Evolutionary conservation across 2,113 vertebrate species (phyloP).

Genomic region (Furnarius figulus): DNA sequence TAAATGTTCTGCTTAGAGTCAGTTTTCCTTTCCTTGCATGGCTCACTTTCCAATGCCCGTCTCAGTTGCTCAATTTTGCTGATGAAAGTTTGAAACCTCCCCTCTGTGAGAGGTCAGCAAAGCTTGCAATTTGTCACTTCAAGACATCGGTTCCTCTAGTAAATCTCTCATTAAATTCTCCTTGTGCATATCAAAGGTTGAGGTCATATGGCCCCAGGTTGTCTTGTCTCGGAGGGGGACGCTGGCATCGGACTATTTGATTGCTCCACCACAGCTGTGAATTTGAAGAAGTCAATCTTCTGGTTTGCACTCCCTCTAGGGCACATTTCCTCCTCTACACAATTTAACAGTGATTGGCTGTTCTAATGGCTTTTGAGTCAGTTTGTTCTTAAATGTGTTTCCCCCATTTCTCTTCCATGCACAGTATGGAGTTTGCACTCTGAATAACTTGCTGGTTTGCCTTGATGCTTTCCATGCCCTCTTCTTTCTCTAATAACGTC

Average conservation of each 20-base stretch:
- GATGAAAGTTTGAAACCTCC: slow-evolving; percentile 30
- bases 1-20: neutral
- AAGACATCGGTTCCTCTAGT: neutral
- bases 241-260: neutral
- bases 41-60: neutral
- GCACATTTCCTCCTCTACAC: slow-evolving; percentile 2
- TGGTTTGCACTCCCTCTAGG: slow-evolving; percentile 7
- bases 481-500: neutral
- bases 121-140: slow-evolving; percentile 45
- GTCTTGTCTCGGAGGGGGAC: neutral
- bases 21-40: neutral
- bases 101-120: neutral
- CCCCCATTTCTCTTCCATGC: neutral
- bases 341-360: slow-evolving; percentile 24
- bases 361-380: slow-evolving; percentile 43
- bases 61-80: neutral
- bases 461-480: neutral
- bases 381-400: neutral
- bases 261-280: slow-evolving; percentile 20
- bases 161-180: slow-evolving; percentile 45
- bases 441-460: neutral
- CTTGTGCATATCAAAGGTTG: neutral
- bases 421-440: neutral
- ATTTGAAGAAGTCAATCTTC: slow-evolving; percentile 37
- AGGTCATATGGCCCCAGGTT: slow-evolving; percentile 20